Percentiles rank a stretch among this genome's conserved stretches.
Conservation (phyloP, 1,140 invertebrate genomes). For the Ceratina australensis region DNA sequence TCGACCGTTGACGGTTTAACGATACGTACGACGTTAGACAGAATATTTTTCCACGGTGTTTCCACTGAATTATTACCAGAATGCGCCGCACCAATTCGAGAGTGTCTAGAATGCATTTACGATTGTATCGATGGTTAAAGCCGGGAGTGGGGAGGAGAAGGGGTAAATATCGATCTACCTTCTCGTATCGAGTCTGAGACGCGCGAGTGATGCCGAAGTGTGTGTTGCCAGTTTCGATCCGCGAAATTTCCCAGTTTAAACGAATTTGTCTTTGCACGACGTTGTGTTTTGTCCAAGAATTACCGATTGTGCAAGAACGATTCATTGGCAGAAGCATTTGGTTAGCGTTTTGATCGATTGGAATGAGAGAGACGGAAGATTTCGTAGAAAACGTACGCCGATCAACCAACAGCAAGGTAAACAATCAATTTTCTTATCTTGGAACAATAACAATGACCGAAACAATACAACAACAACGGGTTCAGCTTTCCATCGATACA, state of each 20-base stretch:
- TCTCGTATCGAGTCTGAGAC: neutral
- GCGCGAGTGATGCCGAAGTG: slow-evolving; percentile 3
- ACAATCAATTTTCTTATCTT: too few species aligned
- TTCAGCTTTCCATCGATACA: too few species aligned
- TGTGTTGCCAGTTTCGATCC: neutral
- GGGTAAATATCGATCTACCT: too few species aligned
- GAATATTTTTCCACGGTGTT: slow-evolving; percentile 61
- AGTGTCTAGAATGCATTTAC: slow-evolving; percentile 55
- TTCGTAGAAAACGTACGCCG: slow-evolving; percentile 28
- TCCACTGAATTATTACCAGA: slow-evolving; percentile 23
- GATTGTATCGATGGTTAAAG: neutral
- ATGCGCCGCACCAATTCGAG: slow-evolving; percentile 12
- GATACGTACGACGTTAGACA: slow-evolving; percentile 46
- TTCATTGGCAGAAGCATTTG: neutral
- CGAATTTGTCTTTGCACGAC: neutral
- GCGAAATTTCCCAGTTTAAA: neutral
- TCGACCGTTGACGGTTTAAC: too few species aligned
- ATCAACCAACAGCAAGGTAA: slow-evolving; percentile 16
- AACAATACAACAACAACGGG: too few species aligned
- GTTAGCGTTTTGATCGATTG: neutral
- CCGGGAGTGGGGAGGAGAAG: too few species aligned
- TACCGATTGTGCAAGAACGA: neutral
- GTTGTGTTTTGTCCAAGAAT: neutral
- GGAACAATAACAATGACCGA: too few species aligned
- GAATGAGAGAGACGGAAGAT: neutral